A percentile compares a stretch with the other conserved stretches of the same genome.
These are phyloP conservation scores for Crenuchus spilurus DNA, from an alignment of 2,797 vertebrate species.

Conservation along the genomic window DNA sequence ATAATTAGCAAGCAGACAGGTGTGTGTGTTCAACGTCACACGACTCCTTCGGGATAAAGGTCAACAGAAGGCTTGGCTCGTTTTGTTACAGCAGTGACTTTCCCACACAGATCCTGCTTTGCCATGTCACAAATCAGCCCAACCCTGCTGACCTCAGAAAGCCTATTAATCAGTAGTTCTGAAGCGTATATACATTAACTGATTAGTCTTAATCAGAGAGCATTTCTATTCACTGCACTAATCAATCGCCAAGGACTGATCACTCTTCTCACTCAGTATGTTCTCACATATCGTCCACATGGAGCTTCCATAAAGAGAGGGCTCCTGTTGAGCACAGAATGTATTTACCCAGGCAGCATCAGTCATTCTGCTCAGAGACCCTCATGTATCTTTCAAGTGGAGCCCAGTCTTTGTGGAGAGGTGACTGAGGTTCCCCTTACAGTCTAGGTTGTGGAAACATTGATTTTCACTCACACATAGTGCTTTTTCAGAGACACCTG, in stretches of 20 bases:
- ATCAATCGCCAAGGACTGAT: slow-evolving; percentile 64
- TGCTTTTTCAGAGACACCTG: slow-evolving; percentile 65
- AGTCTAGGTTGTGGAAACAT: slow-evolving; percentile 65
- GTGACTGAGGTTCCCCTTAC: slow-evolving; percentile 64
- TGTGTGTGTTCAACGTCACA: not conserved
- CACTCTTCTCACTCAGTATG: slow-evolving; percentile 46
- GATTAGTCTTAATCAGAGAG: not conserved
- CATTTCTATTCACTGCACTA: slow-evolving; percentile 43
- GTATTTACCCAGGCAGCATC: slow-evolving; percentile 61
- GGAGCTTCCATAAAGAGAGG: slow-evolving; percentile 61
- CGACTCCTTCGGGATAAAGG: slow-evolving; percentile 3
- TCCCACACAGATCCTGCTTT: not conserved
- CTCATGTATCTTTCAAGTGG: slow-evolving; percentile 75
- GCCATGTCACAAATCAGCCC: not conserved
- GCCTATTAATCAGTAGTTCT: not conserved
- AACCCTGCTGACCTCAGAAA: not conserved
- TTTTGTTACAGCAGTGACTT: not conserved
- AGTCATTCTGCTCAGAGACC: slow-evolving; percentile 50
- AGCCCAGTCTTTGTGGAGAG: slow-evolving; percentile 36
- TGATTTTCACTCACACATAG: slow-evolving; percentile 70
- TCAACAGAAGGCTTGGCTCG: slow-evolving; percentile 1
- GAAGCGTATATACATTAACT: not conserved
- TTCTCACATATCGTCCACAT: slow-evolving; percentile 65
- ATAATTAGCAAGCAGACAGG: slow-evolving; percentile 28
- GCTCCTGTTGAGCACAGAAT: slow-evolving; percentile 54